phyloP scores from a whole-genome alignment of 2,888 invertebrate genomes.

The Perithous albicinctus region DNA sequence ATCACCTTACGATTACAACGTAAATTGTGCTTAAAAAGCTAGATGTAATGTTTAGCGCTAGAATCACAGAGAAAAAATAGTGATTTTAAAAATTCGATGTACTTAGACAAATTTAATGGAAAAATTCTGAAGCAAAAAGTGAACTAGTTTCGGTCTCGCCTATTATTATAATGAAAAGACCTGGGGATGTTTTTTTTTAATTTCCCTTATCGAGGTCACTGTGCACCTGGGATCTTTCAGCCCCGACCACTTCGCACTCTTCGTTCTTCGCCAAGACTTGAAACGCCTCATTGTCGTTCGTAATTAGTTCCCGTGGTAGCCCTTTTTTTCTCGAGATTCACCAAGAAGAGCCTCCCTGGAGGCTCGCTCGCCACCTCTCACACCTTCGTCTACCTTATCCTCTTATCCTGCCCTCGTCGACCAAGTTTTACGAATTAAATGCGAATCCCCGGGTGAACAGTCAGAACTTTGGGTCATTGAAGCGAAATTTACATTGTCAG shows the following conservation, averaged over 20 bases:
- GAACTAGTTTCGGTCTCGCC: too few relatives aligned
- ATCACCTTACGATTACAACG: neutral
- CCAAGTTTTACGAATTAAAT: constrained; percentile 62
- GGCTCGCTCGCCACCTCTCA: constrained; percentile 23
- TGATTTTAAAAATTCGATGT: too few relatives aligned
- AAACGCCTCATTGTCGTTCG: constrained; percentile 62
- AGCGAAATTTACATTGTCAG: constrained; percentile 32
- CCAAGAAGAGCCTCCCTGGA: constrained; percentile 21
- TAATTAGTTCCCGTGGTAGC: constrained; percentile 63
- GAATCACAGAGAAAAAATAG: too few relatives aligned
- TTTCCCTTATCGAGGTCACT: constrained; percentile 53
- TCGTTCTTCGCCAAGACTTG: constrained; percentile 24
- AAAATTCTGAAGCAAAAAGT: too few relatives aligned
- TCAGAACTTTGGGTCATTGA: constrained; percentile 48
- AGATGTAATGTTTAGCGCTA: too few relatives aligned
- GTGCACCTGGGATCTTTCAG: constrained; percentile 25
- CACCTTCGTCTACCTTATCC: constrained; percentile 28
- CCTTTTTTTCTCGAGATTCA: constrained; percentile 52
- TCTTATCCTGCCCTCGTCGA: constrained; percentile 48
- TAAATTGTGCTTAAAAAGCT: neutral
- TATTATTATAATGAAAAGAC: constrained; percentile 14
- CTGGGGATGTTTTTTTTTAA: neutral
- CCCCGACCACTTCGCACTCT: constrained; percentile 15
- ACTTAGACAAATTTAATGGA: too few relatives aligned
- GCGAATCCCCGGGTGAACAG: constrained; percentile 11